Evolutionary conservation across 2,888 invertebrate species (phyloP), one percentile per base, ranked within the genome.

Genomic region (Meandrusa payeni): DNA sequence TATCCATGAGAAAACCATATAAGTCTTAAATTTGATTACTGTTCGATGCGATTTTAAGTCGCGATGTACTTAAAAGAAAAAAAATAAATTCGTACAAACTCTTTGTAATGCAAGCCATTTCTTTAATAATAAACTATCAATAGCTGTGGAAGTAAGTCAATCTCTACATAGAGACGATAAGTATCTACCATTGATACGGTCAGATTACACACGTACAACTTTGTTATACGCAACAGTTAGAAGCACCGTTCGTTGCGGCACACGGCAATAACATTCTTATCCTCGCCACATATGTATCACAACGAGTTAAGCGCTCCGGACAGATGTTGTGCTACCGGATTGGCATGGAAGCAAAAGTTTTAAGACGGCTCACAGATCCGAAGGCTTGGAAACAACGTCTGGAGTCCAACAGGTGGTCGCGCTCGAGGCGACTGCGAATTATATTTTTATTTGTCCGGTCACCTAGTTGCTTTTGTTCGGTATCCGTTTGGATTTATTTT

Each of bases 371-470:
- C 38, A 17, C 20, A 23, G 12, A 23, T 45, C 45, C 48, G 50
- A 45, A 48, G 45, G 31, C 46, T 49, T 39, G 38, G 29, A 36
- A 50, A 41, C 34, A 47, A 40, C 40, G 34, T 22, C 31, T 40
- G n/a, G 37, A 47, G 41, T 47, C 42, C 48, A 50, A 57, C 57
- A 57, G 52, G 54, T 55, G 51, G 47, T 31, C 40, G 42, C 27
- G 12, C 5, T 27, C 27, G 37, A 13, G 26, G 26, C 40, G 5
- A 5, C 24, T 37, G 37, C 26, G 27, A 20, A 32, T 31, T 37
- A 26, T 37, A 31, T 32, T 28, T 22, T 24, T 38, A 33, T 44
- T 33, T 38, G 27, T 26, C 19, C 32, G 22, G 10, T 17, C 22
- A 15, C 2, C 9, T 24, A 10, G 12, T 2, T n/a, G 12, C 13